Evolutionary conservation across 1,140 invertebrate species (phyloP).

Genomic region (Danaus melanippus): DNA sequence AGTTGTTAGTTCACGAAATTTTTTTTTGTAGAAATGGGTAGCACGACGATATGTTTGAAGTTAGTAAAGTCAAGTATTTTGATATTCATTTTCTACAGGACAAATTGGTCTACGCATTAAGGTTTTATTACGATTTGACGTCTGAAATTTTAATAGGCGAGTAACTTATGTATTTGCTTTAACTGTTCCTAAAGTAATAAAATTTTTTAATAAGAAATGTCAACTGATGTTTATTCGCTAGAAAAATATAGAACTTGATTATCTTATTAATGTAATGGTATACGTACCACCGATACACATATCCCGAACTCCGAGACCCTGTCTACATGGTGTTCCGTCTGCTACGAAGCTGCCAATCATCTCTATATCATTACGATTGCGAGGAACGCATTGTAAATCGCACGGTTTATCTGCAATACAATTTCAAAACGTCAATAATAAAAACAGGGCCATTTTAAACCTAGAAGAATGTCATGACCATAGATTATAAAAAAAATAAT

Average conservation of each 20-base stretch:
- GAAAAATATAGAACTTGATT: neutral
- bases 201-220: too few species aligned
- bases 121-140: too few species aligned
- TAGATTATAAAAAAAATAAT: slow-evolving; percentile 1
- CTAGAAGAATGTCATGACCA: neutral
- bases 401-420: slow-evolving; percentile 80
- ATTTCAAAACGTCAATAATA: slow-evolving; percentile 4
- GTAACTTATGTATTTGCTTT: too few species aligned
- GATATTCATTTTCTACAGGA: too few species aligned
- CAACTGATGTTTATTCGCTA: neutral
- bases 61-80: too few species aligned
- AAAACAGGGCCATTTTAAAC: too few species aligned
- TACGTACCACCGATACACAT: slow-evolving; percentile 83
- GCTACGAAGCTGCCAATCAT: slow-evolving; percentile 81
- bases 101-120: too few species aligned
- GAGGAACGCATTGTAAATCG: slow-evolving; percentile 83
- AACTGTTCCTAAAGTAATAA: too few species aligned
- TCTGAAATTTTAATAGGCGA: too few species aligned
- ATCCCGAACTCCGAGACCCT: slow-evolving; percentile 77
- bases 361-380: slow-evolving; percentile 78
- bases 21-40: too few species aligned
- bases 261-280: slow-evolving; percentile 9
- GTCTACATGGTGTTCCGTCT: slow-evolving; percentile 86
- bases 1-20: too few species aligned
- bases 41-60: too few species aligned